Evolutionary conservation across 1,140 invertebrate species (phyloP), one percentile per base, ranked within the genome.

Genomic region (Manduca sexta): DNA sequence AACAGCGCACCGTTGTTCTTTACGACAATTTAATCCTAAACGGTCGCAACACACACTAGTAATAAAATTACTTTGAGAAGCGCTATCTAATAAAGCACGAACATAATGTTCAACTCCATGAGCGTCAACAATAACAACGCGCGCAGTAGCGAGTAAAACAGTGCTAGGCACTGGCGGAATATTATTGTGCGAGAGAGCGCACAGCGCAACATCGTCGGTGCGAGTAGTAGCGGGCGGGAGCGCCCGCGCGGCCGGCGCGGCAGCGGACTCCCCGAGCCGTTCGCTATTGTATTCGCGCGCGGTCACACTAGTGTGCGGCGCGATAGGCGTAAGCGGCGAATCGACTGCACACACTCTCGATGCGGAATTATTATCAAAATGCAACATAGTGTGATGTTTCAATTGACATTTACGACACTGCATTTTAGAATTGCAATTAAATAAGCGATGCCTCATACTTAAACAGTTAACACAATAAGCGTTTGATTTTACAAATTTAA

Each of bases 161-260:
- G 35, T 49, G 11, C 39, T 35, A 17, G 15, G 30, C 2, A 12
- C 8, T 1, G 12, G 16, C 5, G 16, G n/a, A n/a, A n/a, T n/a
- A n/a, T n/a, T n/a, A n/a, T n/a, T n/a, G n/a, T n/a, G n/a, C 2
- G 21, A 15, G 4, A 40, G 16, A 7, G 38, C 13, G 12, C 38
- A 40, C 8, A 40, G 13, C 7, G 38, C 12, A 15, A 40, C 38
- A 18, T 40, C 38, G 90, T 1, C 91, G 90, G 4, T 66, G 77
- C 15, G 90, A 88, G 64, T 91, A 30, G 92, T 90, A 8, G 90
- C 91, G 11, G 90, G 21, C 21, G 21, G 21, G 3, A 7, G 21
- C 21, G 21, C 21, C 3, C 7, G 21, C 21, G 21, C 21, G 21
- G 21, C 3, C 21, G 2, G 21, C 21, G 21, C 3, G 7, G 21